phyloP scores from a whole-genome alignment of 2,797 vertebrate genomes.

The Acridotheres tristis region DNA sequence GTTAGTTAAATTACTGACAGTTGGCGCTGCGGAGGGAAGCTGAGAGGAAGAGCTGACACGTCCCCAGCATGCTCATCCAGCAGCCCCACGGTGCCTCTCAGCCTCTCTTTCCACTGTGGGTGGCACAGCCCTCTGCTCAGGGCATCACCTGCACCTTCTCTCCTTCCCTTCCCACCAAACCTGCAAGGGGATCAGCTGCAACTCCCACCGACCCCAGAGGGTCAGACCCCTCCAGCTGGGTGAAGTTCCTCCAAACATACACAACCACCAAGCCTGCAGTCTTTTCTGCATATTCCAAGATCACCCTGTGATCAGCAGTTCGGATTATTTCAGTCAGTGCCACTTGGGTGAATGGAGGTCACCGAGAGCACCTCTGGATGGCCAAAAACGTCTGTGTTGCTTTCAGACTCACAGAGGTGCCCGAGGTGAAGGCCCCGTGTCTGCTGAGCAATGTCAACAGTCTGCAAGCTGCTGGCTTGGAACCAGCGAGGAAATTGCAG shows the following conservation, averaged over 20 bases:
- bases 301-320: not conserved
- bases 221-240: not conserved
- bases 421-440: not conserved
- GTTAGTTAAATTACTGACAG: conserved; percentile 79
- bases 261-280: accelerated
- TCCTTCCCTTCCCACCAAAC: not conserved
- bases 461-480: not conserved
- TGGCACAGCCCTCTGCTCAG: not conserved
- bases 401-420: not conserved
- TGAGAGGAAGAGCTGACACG: conserved; percentile 65
- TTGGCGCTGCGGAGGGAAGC: conserved; percentile 69
- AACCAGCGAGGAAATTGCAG: conserved; percentile 28
- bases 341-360: not conserved
- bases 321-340: not conserved
- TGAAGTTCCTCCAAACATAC: not conserved
- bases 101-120: not conserved
- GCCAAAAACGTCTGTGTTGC: not conserved
- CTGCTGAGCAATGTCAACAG: not conserved
- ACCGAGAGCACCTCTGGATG: not conserved
- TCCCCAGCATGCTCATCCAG: not conserved
- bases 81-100: not conserved
- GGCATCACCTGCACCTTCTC: not conserved
- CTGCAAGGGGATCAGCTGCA: accelerated
- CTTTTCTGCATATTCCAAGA: not conserved
- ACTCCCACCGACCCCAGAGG: accelerated